These are phyloP conservation scores for Ridgeia piscesae DNA, from an alignment of 1,140 invertebrate species.

Conservation along the genomic window DNA sequence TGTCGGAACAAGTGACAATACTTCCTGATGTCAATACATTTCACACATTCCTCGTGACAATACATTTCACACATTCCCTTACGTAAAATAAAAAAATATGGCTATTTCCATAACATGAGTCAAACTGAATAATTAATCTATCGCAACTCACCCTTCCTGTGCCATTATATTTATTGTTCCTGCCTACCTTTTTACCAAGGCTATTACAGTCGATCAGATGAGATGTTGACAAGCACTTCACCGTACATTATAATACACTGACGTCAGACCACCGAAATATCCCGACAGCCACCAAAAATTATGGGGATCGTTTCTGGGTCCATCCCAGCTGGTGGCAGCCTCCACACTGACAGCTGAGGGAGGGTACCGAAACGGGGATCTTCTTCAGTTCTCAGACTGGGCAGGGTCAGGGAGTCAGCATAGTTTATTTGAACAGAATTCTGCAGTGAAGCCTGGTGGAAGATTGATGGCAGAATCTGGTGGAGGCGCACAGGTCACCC, in stretches of 20 bases:
- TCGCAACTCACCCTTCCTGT: background rate
- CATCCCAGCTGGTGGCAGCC: background rate
- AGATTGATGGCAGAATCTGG: background rate
- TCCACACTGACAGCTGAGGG: background rate
- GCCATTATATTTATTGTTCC: background rate
- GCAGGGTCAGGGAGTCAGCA: background rate
- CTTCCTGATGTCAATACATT: background rate
- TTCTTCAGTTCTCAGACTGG: background rate
- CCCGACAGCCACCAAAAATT: background rate
- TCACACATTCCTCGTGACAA: background rate
- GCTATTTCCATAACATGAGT: background rate
- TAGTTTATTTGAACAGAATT: conserved; percentile 6
- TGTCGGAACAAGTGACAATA: background rate
- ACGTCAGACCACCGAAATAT: background rate
- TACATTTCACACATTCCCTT: background rate
- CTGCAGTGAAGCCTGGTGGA: background rate
- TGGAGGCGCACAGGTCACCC: background rate
- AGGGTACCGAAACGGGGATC: background rate
- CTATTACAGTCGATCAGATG: background rate
- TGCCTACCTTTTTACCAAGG: background rate
- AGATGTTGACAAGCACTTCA: background rate
- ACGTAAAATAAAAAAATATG: background rate
- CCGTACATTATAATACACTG: background rate
- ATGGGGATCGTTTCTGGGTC: background rate
- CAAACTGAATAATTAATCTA: background rate